Percentiles rank a stretch among this genome's conserved stretches.
Evolutionary conservation across 2,113 vertebrate species (phyloP).

Genomic region (Garra rufa): DNA sequence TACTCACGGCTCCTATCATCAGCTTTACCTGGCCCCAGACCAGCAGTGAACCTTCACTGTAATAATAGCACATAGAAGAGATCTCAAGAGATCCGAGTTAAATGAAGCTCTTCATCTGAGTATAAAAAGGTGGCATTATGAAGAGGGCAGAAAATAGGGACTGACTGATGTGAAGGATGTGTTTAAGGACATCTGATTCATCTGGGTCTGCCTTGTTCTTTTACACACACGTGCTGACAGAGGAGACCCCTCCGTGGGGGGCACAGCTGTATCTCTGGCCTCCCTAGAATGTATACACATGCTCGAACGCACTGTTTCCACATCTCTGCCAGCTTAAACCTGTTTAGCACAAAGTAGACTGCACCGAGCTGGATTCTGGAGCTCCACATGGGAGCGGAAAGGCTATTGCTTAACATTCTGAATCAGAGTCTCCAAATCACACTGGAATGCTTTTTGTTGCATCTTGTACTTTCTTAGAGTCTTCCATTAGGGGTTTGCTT

Average conservation of each 20-base stretch:
- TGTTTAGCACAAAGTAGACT: constrained; percentile 45
- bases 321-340: constrained; percentile 34
- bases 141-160: constrained; percentile 37
- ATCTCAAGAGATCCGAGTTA: constrained; percentile 58
- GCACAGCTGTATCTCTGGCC: constrained; percentile 53
- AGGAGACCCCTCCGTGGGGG: constrained; percentile 51
- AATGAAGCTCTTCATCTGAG: constrained; percentile 28
- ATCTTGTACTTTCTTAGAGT: not conserved
- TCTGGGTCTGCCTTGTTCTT: constrained; percentile 46
- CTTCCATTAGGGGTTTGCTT: not conserved
- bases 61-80: constrained; percentile 52
- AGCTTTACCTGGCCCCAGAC: constrained; percentile 55
- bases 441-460: constrained; percentile 19
- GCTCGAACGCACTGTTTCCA: constrained; percentile 26
- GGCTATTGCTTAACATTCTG: constrained; percentile 49
- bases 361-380: constrained; percentile 13
- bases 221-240: constrained; percentile 38
- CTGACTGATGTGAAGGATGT: constrained; percentile 47
- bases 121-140: constrained; percentile 30
- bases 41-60: constrained; percentile 46
- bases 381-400: constrained; percentile 39
- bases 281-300: constrained; percentile 6
- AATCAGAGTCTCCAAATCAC: constrained; percentile 34
- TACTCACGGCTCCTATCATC: constrained; percentile 55
- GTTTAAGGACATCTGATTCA: constrained; percentile 48